Conservation (phyloP, 2,113 vertebrate species). For the Corydoras sp. region DNA sequence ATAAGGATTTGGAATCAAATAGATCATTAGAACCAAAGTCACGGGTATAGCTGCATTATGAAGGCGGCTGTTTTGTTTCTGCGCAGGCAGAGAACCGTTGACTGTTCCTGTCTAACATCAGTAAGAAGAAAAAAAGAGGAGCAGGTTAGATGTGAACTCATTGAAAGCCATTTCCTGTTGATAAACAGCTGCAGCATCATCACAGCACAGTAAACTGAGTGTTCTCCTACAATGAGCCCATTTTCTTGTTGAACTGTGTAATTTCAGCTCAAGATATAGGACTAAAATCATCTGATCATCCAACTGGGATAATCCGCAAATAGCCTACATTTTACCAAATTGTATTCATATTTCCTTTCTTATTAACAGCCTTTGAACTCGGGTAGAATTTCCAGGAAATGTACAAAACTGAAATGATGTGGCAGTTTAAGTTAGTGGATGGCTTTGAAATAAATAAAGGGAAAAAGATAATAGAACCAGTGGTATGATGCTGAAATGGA, state of each 20-base stretch:
- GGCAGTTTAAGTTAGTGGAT: no score
- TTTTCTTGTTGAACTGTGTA: conserved; percentile 18
- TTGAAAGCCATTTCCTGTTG: conserved; percentile 15
- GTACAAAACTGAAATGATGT: not conserved
- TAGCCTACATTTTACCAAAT: conserved; percentile 2
- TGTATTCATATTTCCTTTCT: not conserved
- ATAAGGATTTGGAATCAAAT: no score
- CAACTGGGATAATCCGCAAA: conserved; percentile 2
- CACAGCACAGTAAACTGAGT: conserved; percentile 1
- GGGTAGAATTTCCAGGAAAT: not conserved
- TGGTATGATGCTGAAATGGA: no score
- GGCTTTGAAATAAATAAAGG: no score
- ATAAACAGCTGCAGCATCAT: conserved; percentile 19
- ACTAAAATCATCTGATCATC: conserved; percentile 9
- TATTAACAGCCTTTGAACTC: not conserved
- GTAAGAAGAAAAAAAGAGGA: conserved; percentile 6
- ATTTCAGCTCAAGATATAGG: conserved; percentile 10
- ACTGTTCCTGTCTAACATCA: not conserved
- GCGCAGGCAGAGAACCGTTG: not conserved
- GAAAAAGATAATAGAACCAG: no score
- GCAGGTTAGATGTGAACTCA: not conserved
- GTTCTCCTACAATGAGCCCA: conserved; percentile 9
- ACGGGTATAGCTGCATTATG: not conserved
- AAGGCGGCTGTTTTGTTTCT: no score
- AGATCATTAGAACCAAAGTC: no score